Evolutionary conservation across 2,797 vertebrate genomes (phyloP).

Genomic region (Gephyroberyx darwinii): DNA sequence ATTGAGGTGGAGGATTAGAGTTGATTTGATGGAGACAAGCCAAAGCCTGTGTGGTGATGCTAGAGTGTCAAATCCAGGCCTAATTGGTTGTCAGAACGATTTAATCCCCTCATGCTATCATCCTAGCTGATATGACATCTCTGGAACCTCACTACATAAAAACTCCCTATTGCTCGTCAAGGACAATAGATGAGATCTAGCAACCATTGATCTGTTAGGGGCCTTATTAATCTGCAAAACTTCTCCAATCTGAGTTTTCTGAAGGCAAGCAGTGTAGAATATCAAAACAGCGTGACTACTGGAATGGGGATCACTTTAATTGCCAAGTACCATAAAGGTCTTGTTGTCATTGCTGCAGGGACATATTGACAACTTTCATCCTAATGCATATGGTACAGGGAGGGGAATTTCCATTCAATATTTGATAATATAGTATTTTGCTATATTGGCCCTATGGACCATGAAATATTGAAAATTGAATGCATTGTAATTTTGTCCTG

Average conservation of each 20-base stretch:
- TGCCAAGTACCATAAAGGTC: slow-evolving; percentile 9
- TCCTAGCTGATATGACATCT: slow-evolving; percentile 59
- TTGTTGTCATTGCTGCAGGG: slow-evolving; percentile 1
- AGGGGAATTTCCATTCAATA: not conserved
- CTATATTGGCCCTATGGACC: not conserved
- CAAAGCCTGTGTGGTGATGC: slow-evolving; percentile 58
- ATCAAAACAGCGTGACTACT: not conserved
- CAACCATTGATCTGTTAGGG: slow-evolving; percentile 40
- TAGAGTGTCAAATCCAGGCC: slow-evolving; percentile 62
- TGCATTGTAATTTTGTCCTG: not conserved
- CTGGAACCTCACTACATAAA: slow-evolving; percentile 45
- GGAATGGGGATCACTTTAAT: slow-evolving; percentile 19
- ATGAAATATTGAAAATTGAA: not conserved
- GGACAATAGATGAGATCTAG: slow-evolving; percentile 38
- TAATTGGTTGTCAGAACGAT: slow-evolving; percentile 79
- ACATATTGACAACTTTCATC: not conserved
- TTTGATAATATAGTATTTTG: too few relatives aligned
- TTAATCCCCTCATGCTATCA: slow-evolving; percentile 66
- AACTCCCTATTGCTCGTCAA: slow-evolving; percentile 29
- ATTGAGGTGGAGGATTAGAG: slow-evolving; percentile 65
- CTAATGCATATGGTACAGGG: not conserved
- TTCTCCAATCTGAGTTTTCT: slow-evolving; percentile 7
- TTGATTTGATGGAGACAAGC: slow-evolving; percentile 63
- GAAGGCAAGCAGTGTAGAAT: slow-evolving; percentile 14
- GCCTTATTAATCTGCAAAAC: slow-evolving; percentile 44